phyloP scores from a whole-genome alignment of 2,888 invertebrate species.

The Cosmia pyralina region DNA sequence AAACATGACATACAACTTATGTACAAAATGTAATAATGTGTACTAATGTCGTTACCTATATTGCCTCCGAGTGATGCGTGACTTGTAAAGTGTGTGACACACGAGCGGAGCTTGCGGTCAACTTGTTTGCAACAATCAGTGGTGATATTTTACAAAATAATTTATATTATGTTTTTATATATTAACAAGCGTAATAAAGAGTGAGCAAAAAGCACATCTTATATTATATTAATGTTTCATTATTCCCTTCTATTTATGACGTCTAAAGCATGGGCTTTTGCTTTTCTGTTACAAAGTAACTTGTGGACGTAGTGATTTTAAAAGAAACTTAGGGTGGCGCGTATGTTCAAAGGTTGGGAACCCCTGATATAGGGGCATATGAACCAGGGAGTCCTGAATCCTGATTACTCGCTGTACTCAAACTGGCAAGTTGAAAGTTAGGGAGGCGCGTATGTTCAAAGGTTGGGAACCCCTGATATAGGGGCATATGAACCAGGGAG shows the following conservation, averaged over 20 bases:
- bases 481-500: background rate
- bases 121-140: constrained; percentile 77
- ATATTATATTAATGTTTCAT: constrained; percentile 84
- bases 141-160: constrained; percentile 88
- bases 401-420: background rate
- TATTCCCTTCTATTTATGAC: constrained; percentile 66
- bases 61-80: constrained; percentile 42
- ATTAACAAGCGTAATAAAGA: constrained; percentile 90
- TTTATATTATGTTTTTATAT: constrained; percentile 89
- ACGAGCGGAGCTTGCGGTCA: constrained; percentile 69
- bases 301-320: background rate
- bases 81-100: constrained; percentile 32
- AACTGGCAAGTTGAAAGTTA: background rate
- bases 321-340: background rate
- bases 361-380: background rate
- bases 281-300: background rate
- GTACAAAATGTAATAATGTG: too few relatives aligned
- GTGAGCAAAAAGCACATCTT: constrained; percentile 89
- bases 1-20: too few relatives aligned
- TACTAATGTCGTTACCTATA: too few relatives aligned
- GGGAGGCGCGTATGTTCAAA: background rate
- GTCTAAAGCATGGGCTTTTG: constrained; percentile 3
- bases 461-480: background rate
- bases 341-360: background rate
- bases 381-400: background rate